Evolutionary conservation across 2,888 invertebrate species (phyloP).

Genomic region (Drosophila algonquin): DNA sequence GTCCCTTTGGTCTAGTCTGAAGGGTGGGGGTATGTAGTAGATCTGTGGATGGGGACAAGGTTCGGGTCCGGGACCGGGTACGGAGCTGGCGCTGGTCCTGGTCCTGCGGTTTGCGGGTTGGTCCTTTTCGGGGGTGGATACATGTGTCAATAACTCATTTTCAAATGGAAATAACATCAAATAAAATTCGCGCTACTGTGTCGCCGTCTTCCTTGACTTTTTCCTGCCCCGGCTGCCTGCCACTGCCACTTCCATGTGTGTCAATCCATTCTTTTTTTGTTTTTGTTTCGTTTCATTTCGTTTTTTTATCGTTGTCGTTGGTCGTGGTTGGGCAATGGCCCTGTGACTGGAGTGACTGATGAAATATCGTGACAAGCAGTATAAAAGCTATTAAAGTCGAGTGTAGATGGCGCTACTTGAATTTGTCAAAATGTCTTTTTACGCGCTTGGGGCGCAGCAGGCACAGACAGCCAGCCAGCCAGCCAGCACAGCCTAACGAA

Average conservation of each 20-base stretch:
- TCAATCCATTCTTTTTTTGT: slow-evolving; percentile 48
- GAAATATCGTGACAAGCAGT: slow-evolving; percentile 81
- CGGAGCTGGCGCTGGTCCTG: slow-evolving; percentile 13
- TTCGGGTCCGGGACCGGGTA: neutral
- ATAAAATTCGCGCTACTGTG: slow-evolving; percentile 76
- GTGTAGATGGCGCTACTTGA: slow-evolving; percentile 81
- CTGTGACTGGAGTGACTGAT: slow-evolving; percentile 81
- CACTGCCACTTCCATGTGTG: slow-evolving; percentile 61
- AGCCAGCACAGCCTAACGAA: slow-evolving; percentile 25
- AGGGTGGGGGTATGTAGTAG: slow-evolving; percentile 16
- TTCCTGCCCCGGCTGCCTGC: neutral
- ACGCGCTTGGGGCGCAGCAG: slow-evolving; percentile 63
- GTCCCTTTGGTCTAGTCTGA: slow-evolving; percentile 7
- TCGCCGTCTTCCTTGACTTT: slow-evolving; percentile 48
- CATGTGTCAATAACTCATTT: slow-evolving; percentile 79
- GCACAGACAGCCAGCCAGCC: slow-evolving; percentile 20
- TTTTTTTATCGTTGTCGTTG: slow-evolving; percentile 32
- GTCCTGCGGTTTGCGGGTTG: slow-evolving; percentile 38
- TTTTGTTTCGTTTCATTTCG: slow-evolving; percentile 8
- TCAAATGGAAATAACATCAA: slow-evolving; percentile 77
- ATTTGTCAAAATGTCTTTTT: slow-evolving; percentile 82
- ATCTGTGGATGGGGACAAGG: slow-evolving; percentile 1
- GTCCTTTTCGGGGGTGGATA: slow-evolving; percentile 66
- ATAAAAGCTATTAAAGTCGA: slow-evolving; percentile 81
- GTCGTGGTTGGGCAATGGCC: slow-evolving; percentile 43